Base-by-base conservation (phyloP, 1,140 invertebrate species). In the Drosophila suzukii region DNA sequence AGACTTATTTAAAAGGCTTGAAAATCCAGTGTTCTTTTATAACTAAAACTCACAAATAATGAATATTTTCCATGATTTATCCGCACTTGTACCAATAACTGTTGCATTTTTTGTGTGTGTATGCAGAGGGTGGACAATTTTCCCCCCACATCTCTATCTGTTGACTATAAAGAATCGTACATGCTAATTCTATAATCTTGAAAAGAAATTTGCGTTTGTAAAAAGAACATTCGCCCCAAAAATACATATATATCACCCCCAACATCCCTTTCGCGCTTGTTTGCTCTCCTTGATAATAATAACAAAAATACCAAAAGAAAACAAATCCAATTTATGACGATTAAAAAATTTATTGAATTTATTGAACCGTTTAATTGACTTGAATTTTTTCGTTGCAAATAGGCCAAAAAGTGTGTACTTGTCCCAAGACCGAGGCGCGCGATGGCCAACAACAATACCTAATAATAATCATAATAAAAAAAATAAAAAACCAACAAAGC, bases 331-430 rank as follows among this genome's bases (percentile, higher is more conserved):
- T 78, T 86, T 81, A 78, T 85, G 81, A 84, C 66, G 78, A 80
- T 76, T 71, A 43, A 41, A 32, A 62, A 72, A 82, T 72, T 20
- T 67, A 82, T 75, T 59, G 61, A 75, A 65, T 86, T 75, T 77
- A n/a, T 62, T 89, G 88, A 67, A 78, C 82, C 75, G 66, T 92
- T 92, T 92, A 86, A 92, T 92, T 92, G 88, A 92, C 85, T 90
- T 81, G 83, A 91, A 72, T 92, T 92, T 92, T 92, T 92, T 92
- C 91, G 70, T 92, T 92, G 89, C 89, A 91, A 92, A 92, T 92
- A 92, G 91, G 91, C 91, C 91, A 91, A 90, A 92, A 92, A 92
- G 91, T 92, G 91, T 92, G 91, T 92, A 92, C 91, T 91, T 92
- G 91, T 92, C 91, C 91, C 90, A 92, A 79, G 90, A 92, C 90